Base-by-base conservation (phyloP, 2,888 invertebrate species). In the Exocentrus adspersus region DNA sequence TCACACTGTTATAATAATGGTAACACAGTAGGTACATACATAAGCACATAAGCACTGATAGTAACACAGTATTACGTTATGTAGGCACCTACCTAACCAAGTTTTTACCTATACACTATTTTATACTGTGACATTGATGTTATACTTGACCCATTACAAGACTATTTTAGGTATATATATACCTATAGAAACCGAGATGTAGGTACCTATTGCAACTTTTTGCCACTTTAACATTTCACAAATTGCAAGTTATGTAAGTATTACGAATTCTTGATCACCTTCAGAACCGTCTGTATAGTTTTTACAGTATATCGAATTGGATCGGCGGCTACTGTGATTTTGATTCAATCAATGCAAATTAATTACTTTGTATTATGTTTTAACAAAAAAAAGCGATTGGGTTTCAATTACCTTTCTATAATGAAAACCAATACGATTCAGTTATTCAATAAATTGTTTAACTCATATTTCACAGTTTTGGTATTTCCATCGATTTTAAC, bases 341-440 rank as follows among this genome's bases (percentile, higher is more conserved):
- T 37, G 37, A 24, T 24, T n/a, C n/a, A 12, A 37, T 37, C 12
- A n/a, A n/a, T 37, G 37, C 10, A 37, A 37, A 37, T 37, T 37
- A 37, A 37, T 37, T 37, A 37, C n/a, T 37, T 37, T 37, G 5
- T 5, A 37, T 37, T 37, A 37, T 37, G 37, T 12, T 37, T 32
- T 37, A 30, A 12, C 12, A 3, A 2, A 37, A 37, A 37, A 37
- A 37, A 37, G n/a, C 30, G 1, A n/a, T n/a, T 37, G n/a, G n/a
- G 37, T 37, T 37, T 37, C 37, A n/a, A 37, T n/a, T 37, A n/a
- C 10, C 14, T 37, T 37, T 37, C 12, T 14, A 12, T 37, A 37
- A 37, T 37, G n/a, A 37, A 37, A 37, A 37, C 4, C 37, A 37
- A 37, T 37, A 37, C 37, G 37, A n/a, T 37, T 37, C 37, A 37